Evolutionary conservation across 2,797 vertebrate species (phyloP).

Genomic region (Gobio occitaniae): DNA sequence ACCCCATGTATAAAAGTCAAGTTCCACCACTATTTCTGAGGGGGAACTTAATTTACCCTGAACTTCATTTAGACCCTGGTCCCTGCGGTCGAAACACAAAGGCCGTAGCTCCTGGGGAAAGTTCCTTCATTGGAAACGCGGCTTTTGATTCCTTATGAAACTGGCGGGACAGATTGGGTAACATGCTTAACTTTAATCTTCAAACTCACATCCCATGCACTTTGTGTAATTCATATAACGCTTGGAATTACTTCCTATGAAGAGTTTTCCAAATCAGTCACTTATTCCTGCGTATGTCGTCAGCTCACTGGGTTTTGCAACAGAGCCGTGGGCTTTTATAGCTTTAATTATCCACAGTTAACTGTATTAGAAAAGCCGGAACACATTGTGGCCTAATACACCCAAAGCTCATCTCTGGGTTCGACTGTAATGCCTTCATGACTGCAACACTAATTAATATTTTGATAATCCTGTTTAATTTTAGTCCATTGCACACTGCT

Average conservation of each 20-base stretch:
- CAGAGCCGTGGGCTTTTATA: neutral
- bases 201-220: neutral
- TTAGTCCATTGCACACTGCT: constrained; percentile 27
- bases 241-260: neutral
- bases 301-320: neutral
- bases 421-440: constrained; percentile 30
- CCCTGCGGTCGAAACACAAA: too few species aligned
- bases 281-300: neutral
- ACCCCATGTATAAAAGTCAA: too few species aligned
- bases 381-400: constrained; percentile 26
- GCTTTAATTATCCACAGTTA: constrained; percentile 17
- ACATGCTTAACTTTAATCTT: neutral
- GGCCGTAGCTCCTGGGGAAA: too few species aligned
- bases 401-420: neutral
- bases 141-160: neutral
- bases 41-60: too few species aligned
- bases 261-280: neutral
- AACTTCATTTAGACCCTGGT: too few species aligned
- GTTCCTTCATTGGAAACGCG: too few species aligned
- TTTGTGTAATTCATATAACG: neutral
- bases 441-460: constrained; percentile 37
- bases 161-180: neutral
- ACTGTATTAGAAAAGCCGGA: neutral
- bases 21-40: too few species aligned
- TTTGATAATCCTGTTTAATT: constrained; percentile 55